Base-by-base conservation (phyloP, 2,113 vertebrate species). In the Periophthalmus modestus region DNA sequence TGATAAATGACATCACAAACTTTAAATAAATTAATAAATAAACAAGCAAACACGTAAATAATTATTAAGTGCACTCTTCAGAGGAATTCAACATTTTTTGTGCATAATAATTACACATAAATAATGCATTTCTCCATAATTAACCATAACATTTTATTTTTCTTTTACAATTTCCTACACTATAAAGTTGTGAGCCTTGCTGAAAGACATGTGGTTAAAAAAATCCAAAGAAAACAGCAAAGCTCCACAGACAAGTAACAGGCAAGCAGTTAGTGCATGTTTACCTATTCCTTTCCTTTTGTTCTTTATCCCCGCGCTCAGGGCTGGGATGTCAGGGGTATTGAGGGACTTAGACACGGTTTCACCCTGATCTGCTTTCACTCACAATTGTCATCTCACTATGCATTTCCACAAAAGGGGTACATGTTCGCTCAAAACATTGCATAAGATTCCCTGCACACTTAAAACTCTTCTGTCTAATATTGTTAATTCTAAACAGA, bases 401-500 rank as follows among this genome's bases (percentile, higher is more conserved):
- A 62, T 85, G 82, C 80, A 85, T 79, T 84, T 83, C 79, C 80
- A 85, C 80, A 85, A 85, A 87, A 84, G 77, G 84, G 69, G 72
- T 80, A 55, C 81, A 82, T 81, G 87, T 88, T 85, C 70, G 16
- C 77, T 85, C 86, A 88, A 88, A 43, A 19, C 61, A 75, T 84
- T 19, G 58, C 74, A 74, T 68, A 66, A 72, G 73, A 73, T 58
- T 58, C 57, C 39, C 0, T 23, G 4, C 88, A 87, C 88, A 85
- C 84, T 77, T 75, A 75, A 90, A 89, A 85, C 85, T 77, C 78
- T 89, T 86, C 84, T 62, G 15, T 76, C 85, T 84, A 66, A 68
- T 80, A 82, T 83, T 55, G 19, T 82, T 92, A 92, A 92, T 94
- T 88, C 83, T 92, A 87, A 93, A 91, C 92, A 93, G 92, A 69